Conservation (phyloP, 2,888 invertebrate species). For the Erebia ligea region DNA sequence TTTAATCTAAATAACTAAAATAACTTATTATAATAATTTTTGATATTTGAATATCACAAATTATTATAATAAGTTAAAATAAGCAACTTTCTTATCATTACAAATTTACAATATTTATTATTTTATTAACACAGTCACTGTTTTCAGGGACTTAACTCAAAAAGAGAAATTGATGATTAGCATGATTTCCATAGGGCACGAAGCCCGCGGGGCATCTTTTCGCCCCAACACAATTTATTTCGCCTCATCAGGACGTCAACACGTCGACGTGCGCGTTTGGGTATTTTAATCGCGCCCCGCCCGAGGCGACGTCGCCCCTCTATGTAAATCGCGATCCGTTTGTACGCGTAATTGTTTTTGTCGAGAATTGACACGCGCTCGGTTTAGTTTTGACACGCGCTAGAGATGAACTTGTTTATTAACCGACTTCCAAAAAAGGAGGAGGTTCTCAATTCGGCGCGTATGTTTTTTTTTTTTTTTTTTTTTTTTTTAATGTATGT, state of each 20-base stretch:
- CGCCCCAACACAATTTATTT: slow-evolving; percentile 70
- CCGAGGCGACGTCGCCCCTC: slow-evolving; percentile 44
- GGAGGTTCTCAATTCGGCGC: too few species aligned
- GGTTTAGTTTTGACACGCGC: slow-evolving; percentile 53
- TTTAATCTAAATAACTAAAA: slow-evolving; percentile 64
- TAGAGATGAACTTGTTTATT: slow-evolving; percentile 44
- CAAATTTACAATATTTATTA: neutral
- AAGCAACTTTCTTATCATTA: neutral
- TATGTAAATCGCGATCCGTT: slow-evolving; percentile 73
- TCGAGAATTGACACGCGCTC: slow-evolving; percentile 66
- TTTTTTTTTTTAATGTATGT: too few species aligned
- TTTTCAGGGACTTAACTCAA: slow-evolving; percentile 32
- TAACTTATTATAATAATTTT: too few species aligned
- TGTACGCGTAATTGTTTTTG: slow-evolving; percentile 74
- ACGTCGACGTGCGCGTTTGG: slow-evolving; percentile 77
- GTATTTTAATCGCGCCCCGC: slow-evolving; percentile 69
- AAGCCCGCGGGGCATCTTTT: slow-evolving; percentile 57
- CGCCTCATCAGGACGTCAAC: slow-evolving; percentile 82
- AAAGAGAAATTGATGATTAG: slow-evolving; percentile 60
- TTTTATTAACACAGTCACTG: slow-evolving; percentile 15
- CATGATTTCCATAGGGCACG: slow-evolving; percentile 79
- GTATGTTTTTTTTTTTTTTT: too few species aligned
- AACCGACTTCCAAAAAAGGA: too few species aligned
- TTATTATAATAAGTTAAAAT: too few species aligned
- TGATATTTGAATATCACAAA: slow-evolving; percentile 60